Base-by-base conservation (phyloP, 2,113 vertebrate genomes). In the Lepisosteus oculatus region DNA sequence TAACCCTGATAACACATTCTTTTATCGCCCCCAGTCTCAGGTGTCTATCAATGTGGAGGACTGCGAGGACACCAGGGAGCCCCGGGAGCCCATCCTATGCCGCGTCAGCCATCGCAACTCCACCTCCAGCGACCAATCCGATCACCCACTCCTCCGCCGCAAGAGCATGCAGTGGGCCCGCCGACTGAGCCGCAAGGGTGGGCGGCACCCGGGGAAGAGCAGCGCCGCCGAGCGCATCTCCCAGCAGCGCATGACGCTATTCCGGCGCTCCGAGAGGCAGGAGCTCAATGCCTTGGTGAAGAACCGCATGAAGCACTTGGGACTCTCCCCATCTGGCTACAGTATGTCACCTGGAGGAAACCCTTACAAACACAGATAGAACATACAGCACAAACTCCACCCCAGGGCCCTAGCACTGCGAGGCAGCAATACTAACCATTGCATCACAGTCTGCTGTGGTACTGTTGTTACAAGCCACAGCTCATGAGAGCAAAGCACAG, bases 151-250 rank as follows among this genome's bases (percentile, higher is more conserved):
- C 72, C 89, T 93, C 17, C 79, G 92, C 68, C 87, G 91, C 77
- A 94, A 94, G 83, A 94, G 93, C 84, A 91, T 94, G 91, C 93
- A 91, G 83, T 94, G 92, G 93, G 93, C 92, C 0, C 84, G 92
- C 42, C 83, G 92, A 14, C 86, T 93, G 68, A 93, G 92, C 83
- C 83, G 93, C 68, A 92, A 93, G 71, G 90, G 91, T 0, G 89
- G 89, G 0, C 88, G 92, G 9, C 72, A 85, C 14, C 86, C 85
- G 13, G 79, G 84, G 0, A 84, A 85, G 0, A 89, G 89, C 8
- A 91, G 88, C 0, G 89, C 91, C 0, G 90, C 93, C 0, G 92
- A 93, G 75, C 85, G 89, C 69, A 93, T 94, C 79, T 92, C 85
- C 78, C 91, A 93, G 81, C 92, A 94, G 86, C 86, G 92, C 45